These are phyloP conservation scores for Papilio protenor DNA, from an alignment of 2,888 invertebrate genomes.

Conservation along the genomic window DNA sequence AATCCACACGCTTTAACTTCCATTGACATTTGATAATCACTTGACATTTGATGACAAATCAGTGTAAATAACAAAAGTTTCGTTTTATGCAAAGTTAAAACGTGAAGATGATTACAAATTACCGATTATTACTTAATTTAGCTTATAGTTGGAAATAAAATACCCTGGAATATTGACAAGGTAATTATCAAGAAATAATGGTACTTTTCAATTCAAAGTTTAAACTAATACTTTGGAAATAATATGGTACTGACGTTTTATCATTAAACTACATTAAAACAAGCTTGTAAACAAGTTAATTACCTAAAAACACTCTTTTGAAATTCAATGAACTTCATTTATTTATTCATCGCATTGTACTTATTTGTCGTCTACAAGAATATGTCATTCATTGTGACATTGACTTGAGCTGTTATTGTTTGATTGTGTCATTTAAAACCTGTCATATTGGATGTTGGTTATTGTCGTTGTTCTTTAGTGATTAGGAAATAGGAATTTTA, in stretches of 20 bases:
- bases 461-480: slow-evolving; percentile 32
- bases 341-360: neutral
- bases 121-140: neutral
- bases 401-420: slow-evolving; percentile 40
- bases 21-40: slow-evolving; percentile 47
- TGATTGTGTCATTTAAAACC: slow-evolving; percentile 17
- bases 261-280: too few relatives aligned
- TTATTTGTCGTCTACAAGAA: neutral
- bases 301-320: neutral
- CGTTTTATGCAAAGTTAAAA: neutral
- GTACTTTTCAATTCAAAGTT: neutral
- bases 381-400: slow-evolving; percentile 28
- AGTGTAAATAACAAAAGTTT: slow-evolving; percentile 15
- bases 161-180: neutral
- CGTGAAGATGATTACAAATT: neutral
- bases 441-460: neutral
- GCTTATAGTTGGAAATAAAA: neutral
- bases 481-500: slow-evolving; percentile 23
- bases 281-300: neutral
- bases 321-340: neutral
- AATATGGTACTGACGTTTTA: neutral
- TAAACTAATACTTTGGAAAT: neutral
- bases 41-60: slow-evolving; percentile 20
- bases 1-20: slow-evolving; percentile 55
- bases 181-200: neutral